Conservation (phyloP, 2,113 vertebrate species). For the Notiomystis cincta region DNA sequence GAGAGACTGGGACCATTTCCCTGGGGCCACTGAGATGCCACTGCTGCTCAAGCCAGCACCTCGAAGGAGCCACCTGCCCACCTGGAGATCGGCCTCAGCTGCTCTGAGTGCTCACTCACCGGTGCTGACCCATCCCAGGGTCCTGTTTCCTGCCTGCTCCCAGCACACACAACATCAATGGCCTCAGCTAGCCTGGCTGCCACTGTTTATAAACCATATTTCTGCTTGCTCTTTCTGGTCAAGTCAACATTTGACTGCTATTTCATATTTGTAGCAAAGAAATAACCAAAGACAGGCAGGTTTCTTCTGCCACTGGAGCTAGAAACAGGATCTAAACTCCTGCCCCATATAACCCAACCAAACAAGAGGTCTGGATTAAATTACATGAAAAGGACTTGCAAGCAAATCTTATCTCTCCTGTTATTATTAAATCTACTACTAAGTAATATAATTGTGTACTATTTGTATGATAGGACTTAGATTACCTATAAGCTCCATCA, state of each 20-base stretch:
- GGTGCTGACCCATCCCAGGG: not conserved
- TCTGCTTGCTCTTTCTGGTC: not conserved
- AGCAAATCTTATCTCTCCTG: not conserved
- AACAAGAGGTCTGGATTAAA: not conserved
- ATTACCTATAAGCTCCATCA: not conserved
- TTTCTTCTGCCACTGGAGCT: not conserved
- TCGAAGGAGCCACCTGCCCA: accelerated
- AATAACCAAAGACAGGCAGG: not conserved
- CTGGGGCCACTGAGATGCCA: too few relatives aligned
- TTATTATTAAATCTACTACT: not conserved
- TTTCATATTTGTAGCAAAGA: not conserved
- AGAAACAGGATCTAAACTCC: not conserved
- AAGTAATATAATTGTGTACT: not conserved
- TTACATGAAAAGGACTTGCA: not conserved
- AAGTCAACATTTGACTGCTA: not conserved
- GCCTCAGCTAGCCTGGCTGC: not conserved
- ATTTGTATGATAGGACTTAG: not conserved
- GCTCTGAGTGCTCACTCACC: accelerated
- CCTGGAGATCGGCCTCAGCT: not conserved
- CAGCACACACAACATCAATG: accelerated
- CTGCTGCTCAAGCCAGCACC: not conserved
- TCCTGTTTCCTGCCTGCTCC: not conserved
- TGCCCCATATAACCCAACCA: not conserved
- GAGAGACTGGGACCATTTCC: too few relatives aligned
- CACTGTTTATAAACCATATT: not conserved